Conservation (phyloP, 2,888 invertebrate species). For the Calliphora vomitoria region DNA sequence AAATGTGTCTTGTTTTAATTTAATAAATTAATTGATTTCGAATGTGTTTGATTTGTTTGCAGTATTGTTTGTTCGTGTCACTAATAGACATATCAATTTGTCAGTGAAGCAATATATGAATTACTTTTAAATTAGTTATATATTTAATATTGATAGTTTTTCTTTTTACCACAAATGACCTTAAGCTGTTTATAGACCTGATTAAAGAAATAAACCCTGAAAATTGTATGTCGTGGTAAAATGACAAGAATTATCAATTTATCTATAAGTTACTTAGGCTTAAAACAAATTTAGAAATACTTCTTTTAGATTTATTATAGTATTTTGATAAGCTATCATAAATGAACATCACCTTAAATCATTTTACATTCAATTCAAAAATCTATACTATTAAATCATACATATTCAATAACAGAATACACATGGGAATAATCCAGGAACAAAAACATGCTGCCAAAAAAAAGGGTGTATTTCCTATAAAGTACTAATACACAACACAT, state of each 20-base stretch:
- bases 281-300: background rate
- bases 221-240: no score
- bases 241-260: no score
- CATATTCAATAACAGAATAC: conserved; percentile 46
- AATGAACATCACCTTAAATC: conserved; percentile 70
- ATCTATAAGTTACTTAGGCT: background rate
- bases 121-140: background rate
- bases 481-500: background rate
- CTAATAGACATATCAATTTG: conserved; percentile 42
- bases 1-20: conserved; percentile 76
- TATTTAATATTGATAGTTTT: conserved; percentile 23
- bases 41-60: conserved; percentile 4
- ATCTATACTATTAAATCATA: conserved; percentile 6
- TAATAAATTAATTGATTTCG: conserved; percentile 80
- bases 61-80: conserved; percentile 29
- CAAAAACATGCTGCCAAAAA: conserved; percentile 19
- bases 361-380: conserved; percentile 52
- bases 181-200: no score
- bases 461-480: conserved; percentile 52
- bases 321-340: conserved; percentile 47
- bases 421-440: conserved; percentile 43
- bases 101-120: background rate
- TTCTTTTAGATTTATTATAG: background rate
- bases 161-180: no score
- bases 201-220: no score